phyloP scores from a whole-genome alignment of 2,113 vertebrate species.

The Stercorarius parasiticus region DNA sequence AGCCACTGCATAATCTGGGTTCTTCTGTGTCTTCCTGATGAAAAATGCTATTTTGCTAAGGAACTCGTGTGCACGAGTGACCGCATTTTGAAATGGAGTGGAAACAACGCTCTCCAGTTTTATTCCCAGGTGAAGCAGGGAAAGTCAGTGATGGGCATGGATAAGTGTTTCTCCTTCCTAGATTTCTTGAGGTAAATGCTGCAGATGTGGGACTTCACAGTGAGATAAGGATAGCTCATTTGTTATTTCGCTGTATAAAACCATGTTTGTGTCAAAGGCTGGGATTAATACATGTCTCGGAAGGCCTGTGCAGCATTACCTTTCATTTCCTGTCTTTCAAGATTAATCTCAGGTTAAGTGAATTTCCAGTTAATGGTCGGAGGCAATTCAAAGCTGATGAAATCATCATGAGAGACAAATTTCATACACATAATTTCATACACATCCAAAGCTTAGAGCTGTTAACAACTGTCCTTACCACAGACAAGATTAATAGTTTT shows the following conservation, averaged over 20 bases:
- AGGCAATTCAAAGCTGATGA: conserved; percentile 10
- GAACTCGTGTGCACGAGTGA: rapidly evolving
- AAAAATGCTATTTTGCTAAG: neutral
- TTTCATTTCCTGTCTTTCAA: conserved; percentile 40
- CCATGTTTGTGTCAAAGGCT: conserved; percentile 29
- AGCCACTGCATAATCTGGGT: neutral
- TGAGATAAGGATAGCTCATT: conserved; percentile 6
- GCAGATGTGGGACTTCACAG: neutral
- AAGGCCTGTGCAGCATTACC: conserved; percentile 20
- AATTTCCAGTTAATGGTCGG: conserved; percentile 36
- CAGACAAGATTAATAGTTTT: neutral
- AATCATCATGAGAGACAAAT: conserved; percentile 7
- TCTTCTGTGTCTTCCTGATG: neutral
- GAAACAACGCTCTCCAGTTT: neutral
- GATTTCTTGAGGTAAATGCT: neutral
- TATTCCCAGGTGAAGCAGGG: conserved; percentile 4
- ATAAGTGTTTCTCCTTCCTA: neutral
- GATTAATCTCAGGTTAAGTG: conserved; percentile 48
- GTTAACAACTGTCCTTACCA: neutral
- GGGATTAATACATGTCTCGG: conserved; percentile 32
- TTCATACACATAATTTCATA: neutral
- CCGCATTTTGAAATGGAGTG: neutral
- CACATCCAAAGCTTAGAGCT: neutral
- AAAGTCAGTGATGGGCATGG: neutral
- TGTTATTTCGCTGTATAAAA: neutral